A percentile compares a stretch with the other conserved stretches of the same genome.
phyloP scores from a whole-genome alignment of 2,797 vertebrate species.

The Lepus oiostolus region DNA sequence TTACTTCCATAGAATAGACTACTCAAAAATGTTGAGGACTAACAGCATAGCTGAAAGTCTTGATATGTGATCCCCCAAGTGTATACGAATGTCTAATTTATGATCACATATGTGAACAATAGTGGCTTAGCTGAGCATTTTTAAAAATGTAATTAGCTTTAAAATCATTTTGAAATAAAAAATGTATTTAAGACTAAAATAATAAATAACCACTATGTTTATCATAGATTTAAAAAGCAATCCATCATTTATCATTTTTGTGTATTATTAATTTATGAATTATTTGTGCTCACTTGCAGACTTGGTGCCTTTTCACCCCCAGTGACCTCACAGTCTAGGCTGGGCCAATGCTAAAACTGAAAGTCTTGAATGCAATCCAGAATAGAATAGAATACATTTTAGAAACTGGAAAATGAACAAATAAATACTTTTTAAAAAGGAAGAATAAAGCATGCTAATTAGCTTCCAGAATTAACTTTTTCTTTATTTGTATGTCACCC shows the following conservation, averaged over 20 bases:
- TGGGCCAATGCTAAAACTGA: too few relatives aligned
- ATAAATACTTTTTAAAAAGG: too few relatives aligned
- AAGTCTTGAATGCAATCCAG: too few relatives aligned
- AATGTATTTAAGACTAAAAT: too few relatives aligned
- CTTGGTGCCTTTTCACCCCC: not conserved
- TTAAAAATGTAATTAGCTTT: not conserved
- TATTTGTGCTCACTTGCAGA: not conserved
- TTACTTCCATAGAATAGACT: not conserved
- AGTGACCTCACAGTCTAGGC: not conserved
- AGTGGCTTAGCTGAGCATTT: not conserved
- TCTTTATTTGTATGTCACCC: not conserved
- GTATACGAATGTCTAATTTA: not conserved
- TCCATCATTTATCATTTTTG: not conserved
- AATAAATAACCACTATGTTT: not conserved
- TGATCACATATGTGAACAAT: not conserved
- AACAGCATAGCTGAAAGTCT: not conserved
- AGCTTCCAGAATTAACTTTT: not conserved
- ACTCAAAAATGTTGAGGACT: not conserved
- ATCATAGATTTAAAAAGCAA: not conserved
- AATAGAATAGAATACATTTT: too few relatives aligned
- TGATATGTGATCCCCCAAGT: not conserved
- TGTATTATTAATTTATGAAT: slow-evolving; percentile 38
- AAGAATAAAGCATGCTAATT: not conserved
- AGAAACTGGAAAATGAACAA: too few relatives aligned
- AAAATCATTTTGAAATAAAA: too few relatives aligned